Conservation (phyloP, 2,113 vertebrate species). For the Micromys minutus region DNA sequence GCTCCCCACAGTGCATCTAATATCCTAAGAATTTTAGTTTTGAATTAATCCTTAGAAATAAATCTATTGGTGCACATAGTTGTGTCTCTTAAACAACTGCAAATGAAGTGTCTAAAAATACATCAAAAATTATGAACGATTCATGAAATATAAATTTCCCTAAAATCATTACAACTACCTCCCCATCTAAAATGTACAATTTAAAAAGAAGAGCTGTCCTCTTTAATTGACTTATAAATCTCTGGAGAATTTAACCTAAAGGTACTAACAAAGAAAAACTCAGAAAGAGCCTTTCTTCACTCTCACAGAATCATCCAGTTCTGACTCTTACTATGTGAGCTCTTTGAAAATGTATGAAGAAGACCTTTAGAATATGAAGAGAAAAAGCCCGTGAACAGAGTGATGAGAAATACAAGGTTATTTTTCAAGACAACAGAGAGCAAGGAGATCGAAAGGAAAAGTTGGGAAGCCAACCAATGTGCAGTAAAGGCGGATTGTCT, state of each 20-base stretch:
- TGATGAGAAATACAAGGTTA: background rate
- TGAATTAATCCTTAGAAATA: constrained; percentile 9
- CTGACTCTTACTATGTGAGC: background rate
- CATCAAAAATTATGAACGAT: constrained; percentile 22
- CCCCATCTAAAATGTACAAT: background rate
- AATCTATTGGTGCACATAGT: background rate
- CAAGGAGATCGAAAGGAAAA: background rate
- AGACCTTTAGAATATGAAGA: constrained; percentile 15
- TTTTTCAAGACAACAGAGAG: background rate
- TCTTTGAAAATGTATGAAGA: background rate
- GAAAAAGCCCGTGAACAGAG: background rate
- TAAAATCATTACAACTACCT: constrained; percentile 14
- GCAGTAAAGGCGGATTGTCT: background rate
- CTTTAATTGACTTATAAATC: background rate
- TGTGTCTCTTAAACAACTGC: background rate
- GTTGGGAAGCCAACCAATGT: background rate
- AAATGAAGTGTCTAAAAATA: constrained; percentile 50
- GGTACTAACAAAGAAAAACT: background rate
- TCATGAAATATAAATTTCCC: background rate
- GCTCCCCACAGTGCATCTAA: background rate
- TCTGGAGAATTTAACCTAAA: constrained; percentile 4
- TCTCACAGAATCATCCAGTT: background rate
- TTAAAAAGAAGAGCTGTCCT: constrained; percentile 36
- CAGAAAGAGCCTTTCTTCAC: background rate
- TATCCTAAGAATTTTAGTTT: background rate